Evolutionary conservation across 1,140 invertebrate species (phyloP).

Genomic region (Whitmania pigra): DNA sequence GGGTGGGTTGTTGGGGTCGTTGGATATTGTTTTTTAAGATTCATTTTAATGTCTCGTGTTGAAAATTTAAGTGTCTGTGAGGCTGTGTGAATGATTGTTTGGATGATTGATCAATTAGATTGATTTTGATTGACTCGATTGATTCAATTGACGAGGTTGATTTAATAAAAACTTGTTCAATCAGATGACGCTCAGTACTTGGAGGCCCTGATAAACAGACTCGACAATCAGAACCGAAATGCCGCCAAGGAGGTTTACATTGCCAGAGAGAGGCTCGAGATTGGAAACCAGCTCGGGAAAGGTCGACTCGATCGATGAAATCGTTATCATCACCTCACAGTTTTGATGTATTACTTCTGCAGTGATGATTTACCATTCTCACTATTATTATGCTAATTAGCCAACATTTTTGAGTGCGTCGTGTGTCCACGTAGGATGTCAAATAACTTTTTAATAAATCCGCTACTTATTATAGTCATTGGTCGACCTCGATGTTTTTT

Average conservation of each 20-base stretch:
- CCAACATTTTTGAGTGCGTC: no score
- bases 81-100: background rate
- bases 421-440: no score
- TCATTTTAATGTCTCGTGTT: no score
- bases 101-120: background rate
- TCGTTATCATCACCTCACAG: no score
- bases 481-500: no score
- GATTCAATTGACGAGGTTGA: background rate
- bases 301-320: slow-evolving; percentile 25
- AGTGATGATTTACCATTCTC: background rate
- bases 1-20: no score
- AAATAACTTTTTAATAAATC: no score
- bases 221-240: slow-evolving; percentile 35
- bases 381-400: background rate
- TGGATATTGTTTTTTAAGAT: no score
- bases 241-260: slow-evolving; percentile 36
- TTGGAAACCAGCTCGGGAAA: slow-evolving; percentile 37
- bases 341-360: background rate
- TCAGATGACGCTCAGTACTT: slow-evolving; percentile 16
- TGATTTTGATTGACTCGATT: background rate
- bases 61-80: no score
- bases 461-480: no score
- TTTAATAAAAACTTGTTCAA: slow-evolving; percentile 16
- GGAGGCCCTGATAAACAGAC: slow-evolving; percentile 20
- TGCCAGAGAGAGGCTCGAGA: slow-evolving; percentile 34